Conservation (phyloP, 2,888 invertebrate genomes). For the Drosophila borealis region DNA sequence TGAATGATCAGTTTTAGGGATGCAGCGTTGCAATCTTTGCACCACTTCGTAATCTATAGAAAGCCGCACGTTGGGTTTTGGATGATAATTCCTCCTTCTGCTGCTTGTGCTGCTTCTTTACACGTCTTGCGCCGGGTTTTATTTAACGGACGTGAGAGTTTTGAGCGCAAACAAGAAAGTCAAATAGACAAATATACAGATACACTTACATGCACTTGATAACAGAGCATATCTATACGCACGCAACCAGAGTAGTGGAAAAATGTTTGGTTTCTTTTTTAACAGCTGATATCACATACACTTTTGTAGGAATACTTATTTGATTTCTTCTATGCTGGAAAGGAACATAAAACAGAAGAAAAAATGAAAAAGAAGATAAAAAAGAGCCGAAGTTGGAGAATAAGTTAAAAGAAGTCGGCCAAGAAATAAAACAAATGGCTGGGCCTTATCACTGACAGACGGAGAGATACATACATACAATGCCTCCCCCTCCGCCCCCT, state of each 20-base stretch:
- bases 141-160: conserved; percentile 76
- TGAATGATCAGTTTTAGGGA: conserved; percentile 15
- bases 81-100: conserved; percentile 41
- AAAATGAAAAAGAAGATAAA: neutral
- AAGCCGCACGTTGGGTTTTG: conserved; percentile 5
- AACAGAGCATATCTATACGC: conserved; percentile 66
- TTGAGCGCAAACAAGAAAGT: conserved; percentile 66
- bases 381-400: conserved; percentile 12
- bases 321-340: conserved; percentile 55
- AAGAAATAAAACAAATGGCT: conserved; percentile 47
- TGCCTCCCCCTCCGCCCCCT: too few relatives aligned
- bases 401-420: conserved; percentile 33
- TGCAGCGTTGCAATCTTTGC: conserved; percentile 13
- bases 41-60: conserved; percentile 11
- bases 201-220: conserved; percentile 53
- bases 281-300: conserved; percentile 69
- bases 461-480: conserved; percentile 1
- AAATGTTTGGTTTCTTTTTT: conserved; percentile 27
- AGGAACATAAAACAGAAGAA: conserved; percentile 10
- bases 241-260: conserved; percentile 28
- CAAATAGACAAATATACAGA: conserved; percentile 38
- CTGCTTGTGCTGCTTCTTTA: conserved; percentile 15
- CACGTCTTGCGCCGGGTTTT: conserved; percentile 24
- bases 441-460: conserved; percentile 29
- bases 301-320: conserved; percentile 53